Conservation (phyloP, 1,140 invertebrate genomes). For the Ceratina japonica region DNA sequence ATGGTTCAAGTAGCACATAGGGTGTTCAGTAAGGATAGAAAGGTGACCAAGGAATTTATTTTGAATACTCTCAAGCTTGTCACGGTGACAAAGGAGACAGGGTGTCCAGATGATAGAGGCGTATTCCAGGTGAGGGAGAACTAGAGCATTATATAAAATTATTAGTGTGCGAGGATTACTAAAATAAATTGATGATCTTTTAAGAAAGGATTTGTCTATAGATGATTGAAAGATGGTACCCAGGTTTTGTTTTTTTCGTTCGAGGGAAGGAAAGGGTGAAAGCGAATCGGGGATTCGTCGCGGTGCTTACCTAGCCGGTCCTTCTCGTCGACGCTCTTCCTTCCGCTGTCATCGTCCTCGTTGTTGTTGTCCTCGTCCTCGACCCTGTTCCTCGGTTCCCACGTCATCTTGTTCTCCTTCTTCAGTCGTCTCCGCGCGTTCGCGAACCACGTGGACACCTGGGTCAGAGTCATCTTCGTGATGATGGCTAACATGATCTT, state of each 20-base stretch:
- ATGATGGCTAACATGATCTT: conserved; percentile 99
- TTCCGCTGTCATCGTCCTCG: conserved; percentile 88
- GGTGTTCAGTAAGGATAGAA: no score
- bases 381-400: conserved; percentile 95
- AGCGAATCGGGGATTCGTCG: background rate
- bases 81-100: no score
- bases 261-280: background rate
- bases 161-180: no score
- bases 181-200: no score
- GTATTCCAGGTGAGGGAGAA: no score
- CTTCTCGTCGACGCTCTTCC: conserved; percentile 90
- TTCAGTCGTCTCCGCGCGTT: conserved; percentile 97
- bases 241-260: background rate
- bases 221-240: background rate
- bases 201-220: conserved; percentile 4
- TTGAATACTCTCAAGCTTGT: no score
- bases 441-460: conserved; percentile 99
- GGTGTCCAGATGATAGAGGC: no score
- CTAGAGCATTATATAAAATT: no score
- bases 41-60: no score
- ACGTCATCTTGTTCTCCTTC: conserved; percentile 99
- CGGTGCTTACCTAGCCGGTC: conserved; percentile 85
- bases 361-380: conserved; percentile 94
- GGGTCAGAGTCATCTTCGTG: conserved; percentile 99
- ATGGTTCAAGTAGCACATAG: no score